phyloP scores from a whole-genome alignment of 2,113 vertebrate species.

The Oreamnos americanus region DNA sequence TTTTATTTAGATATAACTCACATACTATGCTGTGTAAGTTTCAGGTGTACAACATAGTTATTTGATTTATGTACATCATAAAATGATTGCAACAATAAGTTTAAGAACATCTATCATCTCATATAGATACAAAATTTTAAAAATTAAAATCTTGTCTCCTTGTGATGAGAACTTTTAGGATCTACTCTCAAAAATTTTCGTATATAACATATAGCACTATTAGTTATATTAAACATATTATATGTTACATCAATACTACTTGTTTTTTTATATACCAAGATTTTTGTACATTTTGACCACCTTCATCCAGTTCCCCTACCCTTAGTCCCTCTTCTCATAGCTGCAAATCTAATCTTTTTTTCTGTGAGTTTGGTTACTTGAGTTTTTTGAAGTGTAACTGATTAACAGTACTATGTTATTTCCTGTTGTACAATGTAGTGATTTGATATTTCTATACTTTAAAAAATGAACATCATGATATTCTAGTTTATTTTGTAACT shows the following conservation, averaged over 20 bases:
- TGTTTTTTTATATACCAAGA: background rate
- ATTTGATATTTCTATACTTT: background rate
- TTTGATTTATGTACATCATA: background rate
- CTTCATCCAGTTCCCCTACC: background rate
- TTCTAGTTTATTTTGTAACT: background rate
- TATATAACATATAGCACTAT: background rate
- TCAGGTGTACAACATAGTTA: background rate
- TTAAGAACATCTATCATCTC: background rate
- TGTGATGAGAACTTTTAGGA: background rate
- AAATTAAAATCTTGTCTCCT: background rate
- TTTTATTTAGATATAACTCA: background rate
- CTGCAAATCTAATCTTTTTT: background rate
- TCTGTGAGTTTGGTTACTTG: background rate
- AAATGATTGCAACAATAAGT: background rate
- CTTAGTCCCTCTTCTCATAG: background rate
- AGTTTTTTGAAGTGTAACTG: background rate
- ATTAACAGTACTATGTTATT: background rate
- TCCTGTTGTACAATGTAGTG: background rate
- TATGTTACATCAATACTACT: background rate
- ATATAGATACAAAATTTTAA: background rate
- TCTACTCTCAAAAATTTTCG: background rate
- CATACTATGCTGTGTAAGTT: background rate
- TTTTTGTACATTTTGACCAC: background rate
- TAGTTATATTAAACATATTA: background rate
- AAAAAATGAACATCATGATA: background rate